Conservation (phyloP, 2,797 vertebrate species). For the Yasuhikotakia modesta region DNA sequence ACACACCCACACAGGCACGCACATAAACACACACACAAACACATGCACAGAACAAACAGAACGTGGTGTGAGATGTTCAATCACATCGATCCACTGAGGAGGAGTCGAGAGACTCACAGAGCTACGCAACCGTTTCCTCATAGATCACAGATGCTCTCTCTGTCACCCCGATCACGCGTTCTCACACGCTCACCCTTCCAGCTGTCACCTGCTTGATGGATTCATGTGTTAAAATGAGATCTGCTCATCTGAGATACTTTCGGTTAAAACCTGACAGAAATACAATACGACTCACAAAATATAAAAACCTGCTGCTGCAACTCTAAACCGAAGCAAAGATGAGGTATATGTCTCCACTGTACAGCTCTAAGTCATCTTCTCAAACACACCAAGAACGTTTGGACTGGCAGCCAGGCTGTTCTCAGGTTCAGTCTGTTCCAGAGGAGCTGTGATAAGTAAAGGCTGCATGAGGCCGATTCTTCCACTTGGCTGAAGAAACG, state of each 20-base stretch:
- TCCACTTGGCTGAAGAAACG: constrained; percentile 42
- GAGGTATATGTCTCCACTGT: not conserved
- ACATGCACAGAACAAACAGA: not conserved
- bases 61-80: constrained; percentile 46
- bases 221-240: constrained; percentile 27
- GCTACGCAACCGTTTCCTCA: constrained; percentile 50
- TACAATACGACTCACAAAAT: constrained; percentile 12
- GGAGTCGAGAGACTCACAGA: constrained; percentile 40
- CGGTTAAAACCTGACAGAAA: not conserved
- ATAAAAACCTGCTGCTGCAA: not conserved
- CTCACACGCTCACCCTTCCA: constrained; percentile 27
- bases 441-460: constrained; percentile 41
- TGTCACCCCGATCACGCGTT: constrained; percentile 35
- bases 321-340: not conserved
- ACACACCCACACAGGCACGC: not conserved
- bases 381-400: constrained; percentile 17
- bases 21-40: not conserved
- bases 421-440: constrained; percentile 35
- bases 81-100: constrained; percentile 61
- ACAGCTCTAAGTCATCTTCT: constrained; percentile 11
- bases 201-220: constrained; percentile 33
- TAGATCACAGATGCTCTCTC: constrained; percentile 32
- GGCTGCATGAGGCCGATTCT: constrained; percentile 48
- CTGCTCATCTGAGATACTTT: not conserved
- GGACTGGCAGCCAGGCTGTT: constrained; percentile 15